Evolutionary conservation across 2,888 invertebrate genomes (phyloP), one percentile per base, ranked within the genome.

Genomic region (Conistra vaccinii): DNA sequence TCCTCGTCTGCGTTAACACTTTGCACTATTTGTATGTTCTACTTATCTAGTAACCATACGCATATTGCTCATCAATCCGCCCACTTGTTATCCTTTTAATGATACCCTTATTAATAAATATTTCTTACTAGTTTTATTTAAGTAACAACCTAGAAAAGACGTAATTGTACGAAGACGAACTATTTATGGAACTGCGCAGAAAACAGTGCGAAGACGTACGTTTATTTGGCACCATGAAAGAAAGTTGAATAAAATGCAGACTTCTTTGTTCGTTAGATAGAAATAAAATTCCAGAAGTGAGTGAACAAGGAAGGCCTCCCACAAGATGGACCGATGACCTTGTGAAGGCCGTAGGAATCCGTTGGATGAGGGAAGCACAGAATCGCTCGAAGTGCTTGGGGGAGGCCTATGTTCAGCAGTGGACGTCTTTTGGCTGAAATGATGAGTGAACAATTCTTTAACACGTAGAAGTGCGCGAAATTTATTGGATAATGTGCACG

Each of bases 401-500:
- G n/a, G n/a, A n/a, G n/a, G n/a, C n/a, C n/a, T n/a, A n/a, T n/a
- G n/a, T n/a, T n/a, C n/a, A n/a, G n/a, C n/a, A n/a, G n/a, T n/a
- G n/a, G n/a, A n/a, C n/a, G n/a, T n/a, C n/a, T n/a, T n/a, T n/a
- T n/a, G n/a, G n/a, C n/a, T n/a, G n/a, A n/a, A n/a, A n/a, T n/a
- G n/a, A n/a, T 35, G 29, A 57, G 4, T 29, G 10, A 42, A 35
- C n/a, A 53, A 39, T 55, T 42, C 55, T 20, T 7, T 26, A 53
- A 48, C 53, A 80, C 45, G 39, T 35, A 45, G 23, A 35, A 45
- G 20, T 48, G 55, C 14, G 42, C 39, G n/a, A 45, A 45, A 58
- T 76, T 53, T n/a, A 69, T 81, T 63, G 57, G 45, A 62, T 71
- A 62, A 57, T 70, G 29, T 57, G 35, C 39, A 32, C 7, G 4